Conservation (phyloP, 2,113 vertebrate species). For the Austrofundulus limnaeus region DNA sequence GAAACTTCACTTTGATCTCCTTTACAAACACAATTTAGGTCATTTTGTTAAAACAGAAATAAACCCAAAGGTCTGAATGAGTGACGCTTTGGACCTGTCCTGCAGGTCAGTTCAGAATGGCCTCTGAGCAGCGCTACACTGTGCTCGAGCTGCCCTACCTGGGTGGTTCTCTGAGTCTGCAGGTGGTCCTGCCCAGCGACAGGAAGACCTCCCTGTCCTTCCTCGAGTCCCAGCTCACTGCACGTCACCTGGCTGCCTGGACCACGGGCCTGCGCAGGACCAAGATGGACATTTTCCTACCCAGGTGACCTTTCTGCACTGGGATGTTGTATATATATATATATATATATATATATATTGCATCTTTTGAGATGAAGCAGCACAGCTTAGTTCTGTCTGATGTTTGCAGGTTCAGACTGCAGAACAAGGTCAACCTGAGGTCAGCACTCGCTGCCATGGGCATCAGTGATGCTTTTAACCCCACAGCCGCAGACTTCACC, state of each 20-base stretch:
- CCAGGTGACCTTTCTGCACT: slow-evolving; percentile 76
- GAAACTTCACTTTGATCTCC: not conserved
- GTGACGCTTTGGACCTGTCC: not conserved
- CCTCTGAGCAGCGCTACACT: slow-evolving; percentile 76
- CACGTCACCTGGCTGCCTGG: slow-evolving; percentile 81
- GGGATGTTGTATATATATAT: too few species aligned
- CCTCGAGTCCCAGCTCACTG: slow-evolving; percentile 81
- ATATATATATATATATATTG: too few species aligned
- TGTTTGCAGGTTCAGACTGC: slow-evolving; percentile 90
- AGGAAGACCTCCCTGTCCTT: slow-evolving; percentile 76
- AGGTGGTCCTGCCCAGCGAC: slow-evolving; percentile 84
- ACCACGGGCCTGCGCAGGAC: slow-evolving; percentile 78
- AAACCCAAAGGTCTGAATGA: not conserved
- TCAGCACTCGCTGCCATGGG: slow-evolving; percentile 83
- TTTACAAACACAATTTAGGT: too few species aligned
- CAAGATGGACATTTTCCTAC: slow-evolving; percentile 89
- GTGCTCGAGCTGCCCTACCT: slow-evolving; percentile 85
- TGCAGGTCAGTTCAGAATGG: slow-evolving; percentile 85
- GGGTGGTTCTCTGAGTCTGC: slow-evolving; percentile 80
- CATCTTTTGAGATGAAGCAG: too few species aligned
- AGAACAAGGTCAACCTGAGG: slow-evolving; percentile 87
- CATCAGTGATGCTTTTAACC: slow-evolving; percentile 86
- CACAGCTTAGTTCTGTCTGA: too few species aligned
- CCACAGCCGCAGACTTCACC: slow-evolving; percentile 85
- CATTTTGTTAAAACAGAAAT: too few species aligned